A percentile compares a stretch with the other conserved stretches of the same genome.
These are phyloP conservation scores for Melolontha melolontha DNA, from an alignment of 2,888 invertebrate species.

Conservation along the genomic window DNA sequence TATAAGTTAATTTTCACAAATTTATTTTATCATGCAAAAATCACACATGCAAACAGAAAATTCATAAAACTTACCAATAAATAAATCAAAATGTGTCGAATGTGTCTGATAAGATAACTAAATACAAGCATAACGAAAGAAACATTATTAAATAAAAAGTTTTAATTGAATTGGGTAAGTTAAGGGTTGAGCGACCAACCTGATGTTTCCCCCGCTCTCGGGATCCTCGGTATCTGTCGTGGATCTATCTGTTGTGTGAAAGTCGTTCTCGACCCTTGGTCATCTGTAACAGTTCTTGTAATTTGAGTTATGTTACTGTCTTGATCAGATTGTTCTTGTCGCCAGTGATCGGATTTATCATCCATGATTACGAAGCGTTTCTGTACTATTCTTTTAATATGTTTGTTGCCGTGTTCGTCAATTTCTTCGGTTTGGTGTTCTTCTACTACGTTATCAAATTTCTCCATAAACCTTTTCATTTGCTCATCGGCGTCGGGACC, in stretches of 20 bases:
- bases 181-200: slow-evolving; percentile 51
- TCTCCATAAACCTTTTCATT: slow-evolving; percentile 66
- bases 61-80: slow-evolving; percentile 49
- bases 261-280: slow-evolving; percentile 57
- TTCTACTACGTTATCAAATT: slow-evolving; percentile 68
- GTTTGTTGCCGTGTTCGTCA: slow-evolving; percentile 69
- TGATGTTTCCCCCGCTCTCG: slow-evolving; percentile 52
- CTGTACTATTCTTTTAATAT: slow-evolving; percentile 67
- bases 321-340: slow-evolving; percentile 46
- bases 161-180: slow-evolving; percentile 33
- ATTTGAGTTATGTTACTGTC: slow-evolving; percentile 52
- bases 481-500: slow-evolving; percentile 68
- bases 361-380: slow-evolving; percentile 64
- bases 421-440: slow-evolving; percentile 67
- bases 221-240: slow-evolving; percentile 46
- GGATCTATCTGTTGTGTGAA: slow-evolving; percentile 59
- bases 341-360: slow-evolving; percentile 42
- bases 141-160: slow-evolving; percentile 25
- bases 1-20: slow-evolving; percentile 33
- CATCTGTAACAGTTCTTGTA: slow-evolving; percentile 56
- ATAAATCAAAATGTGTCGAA: slow-evolving; percentile 46
- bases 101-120: slow-evolving; percentile 45
- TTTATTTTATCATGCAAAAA: slow-evolving; percentile 36
- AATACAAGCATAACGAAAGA: slow-evolving; percentile 36
- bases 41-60: slow-evolving; percentile 48